phyloP scores from a whole-genome alignment of 2,113 vertebrate genomes.

The Accipiter cooperii region DNA sequence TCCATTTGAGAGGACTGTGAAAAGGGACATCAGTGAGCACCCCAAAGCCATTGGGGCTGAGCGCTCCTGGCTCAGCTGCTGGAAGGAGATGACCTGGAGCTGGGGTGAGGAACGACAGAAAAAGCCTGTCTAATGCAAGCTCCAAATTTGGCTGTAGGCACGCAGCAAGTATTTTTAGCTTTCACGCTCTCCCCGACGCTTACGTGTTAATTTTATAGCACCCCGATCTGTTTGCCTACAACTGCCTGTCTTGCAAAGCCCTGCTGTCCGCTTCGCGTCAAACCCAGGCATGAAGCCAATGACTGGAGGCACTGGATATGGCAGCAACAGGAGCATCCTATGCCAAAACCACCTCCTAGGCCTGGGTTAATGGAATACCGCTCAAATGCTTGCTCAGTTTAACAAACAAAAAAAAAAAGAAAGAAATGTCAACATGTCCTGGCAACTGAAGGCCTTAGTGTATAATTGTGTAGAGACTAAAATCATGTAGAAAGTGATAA shows the following conservation, averaged over 20 bases:
- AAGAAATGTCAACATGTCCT: not conserved
- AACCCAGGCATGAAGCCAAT: not conserved
- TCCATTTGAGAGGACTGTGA: not conserved
- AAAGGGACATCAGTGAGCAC: not conserved
- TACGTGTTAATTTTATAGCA: not conserved
- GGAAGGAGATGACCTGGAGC: not conserved
- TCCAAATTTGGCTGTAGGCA: not conserved
- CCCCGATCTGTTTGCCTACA: not conserved
- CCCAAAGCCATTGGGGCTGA: accelerated
- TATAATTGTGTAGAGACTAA: not conserved
- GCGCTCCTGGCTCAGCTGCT: not conserved
- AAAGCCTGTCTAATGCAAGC: not conserved
- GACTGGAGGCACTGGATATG: not conserved
- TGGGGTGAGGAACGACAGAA: not conserved
- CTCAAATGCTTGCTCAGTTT: not conserved
- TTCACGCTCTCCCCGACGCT: accelerated
- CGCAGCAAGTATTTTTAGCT: not conserved
- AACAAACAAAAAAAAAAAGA: not conserved
- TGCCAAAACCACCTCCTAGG: not conserved
- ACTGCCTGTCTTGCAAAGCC: not conserved
- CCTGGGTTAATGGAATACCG: not conserved
- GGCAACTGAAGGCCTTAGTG: not conserved
- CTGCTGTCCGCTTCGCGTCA: not conserved
- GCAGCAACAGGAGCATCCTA: not conserved
- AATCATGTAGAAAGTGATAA: not conserved